A percentile compares a stretch with the other conserved stretches of the same genome.
Conservation (phyloP, 2,888 invertebrate species). For the Epinotia ramella region DNA sequence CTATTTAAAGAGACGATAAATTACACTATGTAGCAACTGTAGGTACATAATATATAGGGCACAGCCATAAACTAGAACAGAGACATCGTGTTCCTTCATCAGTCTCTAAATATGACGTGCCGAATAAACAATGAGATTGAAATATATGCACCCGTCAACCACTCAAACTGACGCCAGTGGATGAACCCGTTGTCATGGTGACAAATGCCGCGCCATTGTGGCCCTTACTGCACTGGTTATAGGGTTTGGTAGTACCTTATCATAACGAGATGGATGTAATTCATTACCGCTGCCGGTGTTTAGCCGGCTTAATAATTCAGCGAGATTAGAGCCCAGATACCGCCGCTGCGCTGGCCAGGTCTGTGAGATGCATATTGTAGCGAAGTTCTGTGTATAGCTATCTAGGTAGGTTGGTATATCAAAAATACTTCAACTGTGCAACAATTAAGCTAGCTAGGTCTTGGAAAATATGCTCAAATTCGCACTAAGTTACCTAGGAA, state of each 20-base stretch:
- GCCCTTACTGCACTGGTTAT: not conserved
- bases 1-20: too few species aligned
- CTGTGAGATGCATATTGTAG: not conserved
- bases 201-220: not conserved
- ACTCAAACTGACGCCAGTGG: slow-evolving; percentile 8
- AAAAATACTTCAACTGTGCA: too few species aligned
- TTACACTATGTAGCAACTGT: too few species aligned
- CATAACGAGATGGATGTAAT: slow-evolving; percentile 31
- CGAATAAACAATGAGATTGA: slow-evolving; percentile 29
- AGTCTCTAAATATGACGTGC: slow-evolving; percentile 14
- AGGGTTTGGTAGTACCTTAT: slow-evolving; percentile 5
- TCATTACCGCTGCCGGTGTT: slow-evolving; percentile 20
- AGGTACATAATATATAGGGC: not conserved
- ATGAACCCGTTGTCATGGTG: slow-evolving; percentile 17
- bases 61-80: not conserved
- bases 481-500: too few species aligned
- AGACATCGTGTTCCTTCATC: slow-evolving; percentile 11
- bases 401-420: too few species aligned
- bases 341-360: not conserved
- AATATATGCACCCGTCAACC: slow-evolving; percentile 28
- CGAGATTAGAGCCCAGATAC: slow-evolving; percentile 28
- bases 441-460: too few species aligned
- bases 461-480: too few species aligned
- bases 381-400: not conserved
- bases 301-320: slow-evolving; percentile 30